These are phyloP conservation scores for Drosophila percnosoma DNA, from an alignment of 2,888 invertebrate species.

Conservation along the genomic window DNA sequence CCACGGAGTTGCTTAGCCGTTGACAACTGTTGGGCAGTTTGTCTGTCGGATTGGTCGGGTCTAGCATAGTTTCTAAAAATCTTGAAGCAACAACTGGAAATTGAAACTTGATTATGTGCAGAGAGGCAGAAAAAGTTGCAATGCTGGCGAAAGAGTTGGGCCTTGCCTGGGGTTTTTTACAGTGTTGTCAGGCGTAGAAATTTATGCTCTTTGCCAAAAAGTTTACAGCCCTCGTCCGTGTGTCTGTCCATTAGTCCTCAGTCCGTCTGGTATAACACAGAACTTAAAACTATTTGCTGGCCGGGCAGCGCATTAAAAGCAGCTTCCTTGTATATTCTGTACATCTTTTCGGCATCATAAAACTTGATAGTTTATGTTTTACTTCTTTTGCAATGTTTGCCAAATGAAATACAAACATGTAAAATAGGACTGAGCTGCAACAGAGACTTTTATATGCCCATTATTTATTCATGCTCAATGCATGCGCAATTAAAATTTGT, in stretches of 20 bases:
- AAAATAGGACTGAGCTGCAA: conserved; percentile 42
- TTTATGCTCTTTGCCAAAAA: conserved; percentile 78
- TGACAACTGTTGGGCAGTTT: conserved; percentile 70
- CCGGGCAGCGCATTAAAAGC: conserved; percentile 61
- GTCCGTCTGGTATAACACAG: conserved; percentile 36
- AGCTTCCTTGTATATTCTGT: conserved; percentile 53
- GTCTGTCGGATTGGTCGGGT: conserved; percentile 37
- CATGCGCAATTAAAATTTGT: conserved; percentile 73
- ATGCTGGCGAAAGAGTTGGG: conserved; percentile 19
- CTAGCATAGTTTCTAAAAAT: conserved; percentile 64
- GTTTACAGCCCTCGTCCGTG: conserved; percentile 53
- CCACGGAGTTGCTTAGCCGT: conserved; percentile 46
- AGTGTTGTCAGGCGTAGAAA: conserved; percentile 63
- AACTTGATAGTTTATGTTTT: conserved; percentile 75
- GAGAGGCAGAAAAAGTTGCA: conserved; percentile 69
- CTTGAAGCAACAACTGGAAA: conserved; percentile 70
- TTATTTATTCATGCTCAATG: conserved; percentile 74
- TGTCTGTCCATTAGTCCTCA: conserved; percentile 18
- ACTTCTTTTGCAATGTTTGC: conserved; percentile 49
- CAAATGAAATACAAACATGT: conserved; percentile 51
- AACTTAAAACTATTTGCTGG: conserved; percentile 67
- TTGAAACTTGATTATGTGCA: conserved; percentile 84
- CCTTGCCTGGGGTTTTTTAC: conserved; percentile 14
- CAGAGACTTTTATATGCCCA: conserved; percentile 51
- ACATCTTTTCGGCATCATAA: conserved; percentile 64